phyloP scores from a whole-genome alignment of 1,140 invertebrate species.

The Neodiprion virginianus region DNA sequence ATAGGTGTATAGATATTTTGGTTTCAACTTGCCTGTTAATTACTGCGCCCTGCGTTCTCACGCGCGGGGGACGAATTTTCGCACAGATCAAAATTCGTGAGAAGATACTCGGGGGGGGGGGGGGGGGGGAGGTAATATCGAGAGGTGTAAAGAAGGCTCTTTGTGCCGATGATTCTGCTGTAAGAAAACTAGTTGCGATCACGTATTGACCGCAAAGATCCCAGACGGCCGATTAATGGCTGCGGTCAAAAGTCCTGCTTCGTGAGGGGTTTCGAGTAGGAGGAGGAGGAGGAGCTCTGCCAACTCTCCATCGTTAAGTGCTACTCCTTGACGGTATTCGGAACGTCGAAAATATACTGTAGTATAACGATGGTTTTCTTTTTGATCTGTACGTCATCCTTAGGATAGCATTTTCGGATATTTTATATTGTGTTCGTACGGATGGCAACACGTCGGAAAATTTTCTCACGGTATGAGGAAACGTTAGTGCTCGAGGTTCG shows the following conservation, averaged over 20 bases:
- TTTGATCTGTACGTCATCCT: too few species aligned
- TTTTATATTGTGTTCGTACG: too few species aligned
- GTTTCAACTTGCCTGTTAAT: too few species aligned
- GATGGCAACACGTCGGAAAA: too few species aligned
- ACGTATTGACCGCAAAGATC: background rate
- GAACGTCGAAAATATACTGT: too few species aligned
- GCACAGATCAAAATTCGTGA: slow-evolving; percentile 18
- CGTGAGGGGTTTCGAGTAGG: background rate
- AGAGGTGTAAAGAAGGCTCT: background rate
- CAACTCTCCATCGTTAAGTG: background rate
- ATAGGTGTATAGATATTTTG: too few species aligned
- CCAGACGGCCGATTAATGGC: background rate
- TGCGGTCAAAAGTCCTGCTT: background rate
- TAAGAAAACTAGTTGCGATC: background rate
- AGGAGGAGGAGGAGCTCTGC: background rate
- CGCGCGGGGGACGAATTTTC: slow-evolving; percentile 17
- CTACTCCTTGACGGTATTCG: background rate
- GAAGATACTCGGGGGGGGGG: background rate
- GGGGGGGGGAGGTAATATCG: slow-evolving; percentile 3
- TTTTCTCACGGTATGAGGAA: too few species aligned
- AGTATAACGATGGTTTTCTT: too few species aligned
- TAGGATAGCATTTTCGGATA: too few species aligned
- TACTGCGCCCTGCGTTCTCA: background rate
- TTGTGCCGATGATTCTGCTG: background rate
- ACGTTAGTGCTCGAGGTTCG: too few species aligned